These are phyloP conservation scores for Cyprinus carpio DNA, from an alignment of 2,113 vertebrate species.

Conservation along the genomic window DNA sequence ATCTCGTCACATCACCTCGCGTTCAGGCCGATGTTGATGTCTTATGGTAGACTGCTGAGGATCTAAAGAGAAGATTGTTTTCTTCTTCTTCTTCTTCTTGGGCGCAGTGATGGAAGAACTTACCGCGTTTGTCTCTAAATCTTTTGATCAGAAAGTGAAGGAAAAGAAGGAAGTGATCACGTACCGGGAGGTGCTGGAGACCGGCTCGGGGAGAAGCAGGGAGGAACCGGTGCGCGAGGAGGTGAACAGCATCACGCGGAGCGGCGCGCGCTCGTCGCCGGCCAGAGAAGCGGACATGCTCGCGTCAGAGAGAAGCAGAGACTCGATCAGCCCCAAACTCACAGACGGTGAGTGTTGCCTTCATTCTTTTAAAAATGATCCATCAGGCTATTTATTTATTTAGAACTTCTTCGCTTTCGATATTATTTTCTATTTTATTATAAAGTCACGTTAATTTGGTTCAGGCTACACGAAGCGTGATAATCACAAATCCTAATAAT, in stretches of 20 bases:
- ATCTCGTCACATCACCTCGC: slow-evolving; percentile 71
- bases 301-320: slow-evolving; percentile 84
- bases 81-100: slow-evolving; percentile 54
- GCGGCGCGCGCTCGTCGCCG: slow-evolving; percentile 78
- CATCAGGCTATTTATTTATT: rapidly evolving
- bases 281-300: slow-evolving; percentile 89
- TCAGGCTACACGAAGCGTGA: background rate
- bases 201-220: slow-evolving; percentile 83
- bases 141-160: slow-evolving; percentile 97
- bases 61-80: slow-evolving; percentile 53
- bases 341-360: slow-evolving; percentile 84
- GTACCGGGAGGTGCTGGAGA: slow-evolving; percentile 94
- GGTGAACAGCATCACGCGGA: slow-evolving; percentile 77
- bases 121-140: slow-evolving; percentile 96
- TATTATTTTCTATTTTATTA: background rate
- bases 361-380: background rate
- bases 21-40: slow-evolving; percentile 83
- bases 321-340: slow-evolving; percentile 89
- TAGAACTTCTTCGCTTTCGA: background rate
- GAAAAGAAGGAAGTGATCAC: slow-evolving; percentile 97
- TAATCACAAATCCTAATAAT: background rate
- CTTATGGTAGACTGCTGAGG: slow-evolving; percentile 78
- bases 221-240: slow-evolving; percentile 88
- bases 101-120: slow-evolving; percentile 93
- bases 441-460: background rate